phyloP scores from a whole-genome alignment of 1,140 invertebrate species.

The Pseudomyrmex cubaensis region DNA sequence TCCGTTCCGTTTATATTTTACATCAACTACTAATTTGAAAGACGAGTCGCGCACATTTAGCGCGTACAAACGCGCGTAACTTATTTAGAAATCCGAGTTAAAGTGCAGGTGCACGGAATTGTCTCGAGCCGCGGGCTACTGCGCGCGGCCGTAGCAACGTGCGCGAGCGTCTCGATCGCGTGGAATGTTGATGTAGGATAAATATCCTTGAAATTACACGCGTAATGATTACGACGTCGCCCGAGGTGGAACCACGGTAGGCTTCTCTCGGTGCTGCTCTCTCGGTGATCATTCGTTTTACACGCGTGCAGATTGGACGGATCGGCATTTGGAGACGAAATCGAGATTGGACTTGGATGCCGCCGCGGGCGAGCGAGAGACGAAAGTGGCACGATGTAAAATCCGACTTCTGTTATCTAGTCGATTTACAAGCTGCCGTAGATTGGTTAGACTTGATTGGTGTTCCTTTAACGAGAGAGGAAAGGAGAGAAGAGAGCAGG shows the following conservation, averaged over 20 bases:
- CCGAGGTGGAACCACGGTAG: conserved; percentile 52
- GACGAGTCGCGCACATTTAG: conserved; percentile 13
- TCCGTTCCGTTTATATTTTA: background rate
- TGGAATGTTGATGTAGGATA: conserved; percentile 62
- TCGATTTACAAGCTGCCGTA: conserved; percentile 30
- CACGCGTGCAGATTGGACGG: conserved; percentile 48
- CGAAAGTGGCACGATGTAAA: conserved; percentile 42
- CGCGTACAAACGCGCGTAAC: conserved; percentile 3
- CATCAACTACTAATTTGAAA: background rate
- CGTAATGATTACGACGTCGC: conserved; percentile 60
- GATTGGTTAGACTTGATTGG: conserved; percentile 15
- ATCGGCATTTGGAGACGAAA: conserved; percentile 60
- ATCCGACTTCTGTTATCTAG: conserved; percentile 33
- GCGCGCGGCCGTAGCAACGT: conserved; percentile 9
- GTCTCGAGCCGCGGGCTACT: conserved; percentile 48
- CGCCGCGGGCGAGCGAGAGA: conserved; percentile 37
- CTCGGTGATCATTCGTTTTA: conserved; percentile 53
- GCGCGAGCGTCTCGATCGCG: conserved; percentile 38
- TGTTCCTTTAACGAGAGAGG: background rate
- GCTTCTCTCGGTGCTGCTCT: conserved; percentile 39
- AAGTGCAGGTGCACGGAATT: conserved; percentile 56
- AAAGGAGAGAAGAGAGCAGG: background rate
- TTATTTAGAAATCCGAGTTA: conserved; percentile 58
- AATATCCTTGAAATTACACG: conserved; percentile 63
- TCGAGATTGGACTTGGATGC: conserved; percentile 43